A percentile compares a stretch with the other conserved stretches of the same genome.
Evolutionary conservation across 1,140 invertebrate species (phyloP).

Genomic region (Bombus difficillimus): DNA sequence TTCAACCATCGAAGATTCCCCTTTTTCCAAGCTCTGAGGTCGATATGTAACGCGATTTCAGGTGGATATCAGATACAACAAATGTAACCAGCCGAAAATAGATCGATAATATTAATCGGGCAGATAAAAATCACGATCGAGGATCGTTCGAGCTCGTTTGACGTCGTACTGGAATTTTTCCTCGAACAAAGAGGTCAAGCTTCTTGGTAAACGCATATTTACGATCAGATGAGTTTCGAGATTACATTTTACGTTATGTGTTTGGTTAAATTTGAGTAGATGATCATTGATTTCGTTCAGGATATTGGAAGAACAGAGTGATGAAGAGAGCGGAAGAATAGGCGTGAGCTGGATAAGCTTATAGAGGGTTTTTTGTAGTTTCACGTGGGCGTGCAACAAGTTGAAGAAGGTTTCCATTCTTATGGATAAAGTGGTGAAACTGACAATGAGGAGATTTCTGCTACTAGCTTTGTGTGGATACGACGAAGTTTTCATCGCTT

Average conservation of each 20-base stretch:
- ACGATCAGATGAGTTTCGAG: too few species aligned
- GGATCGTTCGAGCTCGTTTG: neutral
- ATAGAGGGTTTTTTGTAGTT: neutral
- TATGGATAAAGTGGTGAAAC: neutral
- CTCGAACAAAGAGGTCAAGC: neutral
- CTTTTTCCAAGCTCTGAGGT: neutral
- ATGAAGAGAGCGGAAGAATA: too few species aligned
- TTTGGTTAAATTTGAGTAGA: neutral
- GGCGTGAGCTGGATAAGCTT: neutral
- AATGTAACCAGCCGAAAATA: neutral
- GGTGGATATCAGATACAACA: neutral
- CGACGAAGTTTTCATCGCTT: neutral
- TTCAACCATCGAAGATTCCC: neutral
- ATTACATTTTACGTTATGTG: too few species aligned
- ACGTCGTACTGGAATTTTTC: slow-evolving; percentile 15
- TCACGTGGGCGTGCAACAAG: slow-evolving; percentile 24
- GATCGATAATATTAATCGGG: slow-evolving; percentile 29
- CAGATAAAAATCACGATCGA: slow-evolving; percentile 12
- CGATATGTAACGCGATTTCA: neutral
- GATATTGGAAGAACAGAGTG: neutral
- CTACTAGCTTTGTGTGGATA: neutral
- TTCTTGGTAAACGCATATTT: too few species aligned
- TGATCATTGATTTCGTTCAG: neutral
- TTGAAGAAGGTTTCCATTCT: slow-evolving; percentile 2
- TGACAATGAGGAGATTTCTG: neutral